Evolutionary conservation across 2,113 vertebrate species (phyloP), one percentile per base, ranked within the genome.

Genomic region (Balaeniceps rex): DNA sequence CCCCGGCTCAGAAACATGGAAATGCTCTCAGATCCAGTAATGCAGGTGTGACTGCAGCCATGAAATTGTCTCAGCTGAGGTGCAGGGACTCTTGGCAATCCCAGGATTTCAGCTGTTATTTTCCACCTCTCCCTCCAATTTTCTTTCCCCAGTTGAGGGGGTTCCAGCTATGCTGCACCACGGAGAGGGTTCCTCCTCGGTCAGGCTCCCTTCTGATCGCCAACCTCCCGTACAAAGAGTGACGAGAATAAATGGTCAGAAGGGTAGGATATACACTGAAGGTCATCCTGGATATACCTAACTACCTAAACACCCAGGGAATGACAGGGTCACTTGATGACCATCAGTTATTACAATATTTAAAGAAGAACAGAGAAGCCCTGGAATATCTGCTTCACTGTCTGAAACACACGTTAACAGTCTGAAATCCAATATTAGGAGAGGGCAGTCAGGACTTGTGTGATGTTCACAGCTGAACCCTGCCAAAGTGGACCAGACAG

Each of bases 341-440:
- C 61, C 58, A 61, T 47, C 42, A 82, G n/a, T n/a, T 46, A 63
- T 74, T 77, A 54, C 29, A 90, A 23, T 46, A 80, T 74, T 69
- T 80, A 57, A 77, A 82, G 78, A 51, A 46, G 44, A 26, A 42
- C 60, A 64, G 26, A 92, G 36, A 90, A 80, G 38, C 24, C 60
- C 25, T 88, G 55, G n/a, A 86, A 77, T 92, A 88, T 74, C 64
- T 94, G 49, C 42, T 68, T 74, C 85, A 74, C 42, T 3, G 12
- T 31, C 57, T 24, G 40, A 88, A 91, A 82, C 40, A 79, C 58
- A 47, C 24, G 55, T n/a, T 55, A 88, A 58, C 21, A 65, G 33
- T n/a, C 72, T 89, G 87, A 94, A 96, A 96, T 25, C 5, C 15
- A 72, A 8, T 72, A 72, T 71, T 78, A 65, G 38, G 63, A 80